Base-by-base conservation (phyloP, 2,113 vertebrate species). In the Parus major region DNA sequence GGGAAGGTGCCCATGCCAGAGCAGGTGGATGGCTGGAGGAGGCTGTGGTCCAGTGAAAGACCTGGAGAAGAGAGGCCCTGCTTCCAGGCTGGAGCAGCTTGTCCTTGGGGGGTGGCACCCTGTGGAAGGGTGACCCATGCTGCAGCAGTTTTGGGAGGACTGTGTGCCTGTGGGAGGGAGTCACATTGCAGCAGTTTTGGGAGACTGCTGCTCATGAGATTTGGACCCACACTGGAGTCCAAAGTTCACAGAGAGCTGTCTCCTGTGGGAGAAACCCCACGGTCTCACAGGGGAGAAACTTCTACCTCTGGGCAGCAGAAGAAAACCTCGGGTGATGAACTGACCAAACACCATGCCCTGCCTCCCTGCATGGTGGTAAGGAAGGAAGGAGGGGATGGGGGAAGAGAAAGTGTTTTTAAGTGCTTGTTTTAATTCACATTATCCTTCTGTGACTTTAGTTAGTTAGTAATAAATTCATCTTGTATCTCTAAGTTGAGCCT, bases 231-330 rank as follows among this genome's bases (percentile, higher is more conserved):
- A 0, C 12, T 39, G 21, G 21, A 49, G 27, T 39, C 39, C 39
- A 39, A 49, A 49, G 4, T 39, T 49, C 21, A 49, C 1, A 0
- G 44, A 39, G 21, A 39, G 5, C 7, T 31, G 27, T 31, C 9
- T 49, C n/a, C 55, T 0, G 0, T 39, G n/a, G 21, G 22, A 49
- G 9, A 8, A 11, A 50, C 4, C 16, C 6, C 46, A 33, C 0
- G 0, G n/a, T 8, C 35, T 39, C 73, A 50, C 13, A 63, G 17
- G 35, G 35, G 35, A 61, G 41, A 10, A 28, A 7, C 7, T 27
- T 4, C 7, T 33, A 35, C 33, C 22, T 29, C 22, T 1, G 46
- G 10, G 22, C 12, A 41, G 22, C 2, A 7, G 29, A 42, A 55
- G 29, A 42, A 42, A 42, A 55, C 6, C 16, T 33, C 2, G 0